Percentiles rank a stretch among this genome's conserved stretches.
These are phyloP conservation scores for Penaeus japonicus DNA, from an alignment of 1,140 invertebrate species.

Conservation along the genomic window DNA sequence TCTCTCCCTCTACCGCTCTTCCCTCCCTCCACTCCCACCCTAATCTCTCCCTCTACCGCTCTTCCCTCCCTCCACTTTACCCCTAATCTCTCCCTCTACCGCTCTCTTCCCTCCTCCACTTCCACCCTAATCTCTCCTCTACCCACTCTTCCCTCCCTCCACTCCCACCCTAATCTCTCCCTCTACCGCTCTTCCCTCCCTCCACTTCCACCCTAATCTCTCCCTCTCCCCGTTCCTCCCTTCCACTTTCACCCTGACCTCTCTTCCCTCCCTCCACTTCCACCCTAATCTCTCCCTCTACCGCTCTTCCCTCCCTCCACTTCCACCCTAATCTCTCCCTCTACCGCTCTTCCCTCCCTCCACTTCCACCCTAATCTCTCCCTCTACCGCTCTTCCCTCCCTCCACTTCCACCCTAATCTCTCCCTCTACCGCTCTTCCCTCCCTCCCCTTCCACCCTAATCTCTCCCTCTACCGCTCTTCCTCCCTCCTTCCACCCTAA, in stretches of 20 bases:
- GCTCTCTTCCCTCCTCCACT: background rate
- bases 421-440: background rate
- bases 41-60: background rate
- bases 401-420: background rate
- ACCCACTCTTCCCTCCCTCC: background rate
- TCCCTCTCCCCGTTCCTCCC: background rate
- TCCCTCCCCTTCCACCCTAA: background rate
- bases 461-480: background rate
- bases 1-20: background rate
- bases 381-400: background rate
- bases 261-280: background rate
- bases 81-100: background rate
- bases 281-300: background rate
- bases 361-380: background rate
- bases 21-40: background rate
- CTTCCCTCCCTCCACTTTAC: background rate
- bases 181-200: constrained; percentile 40
- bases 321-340: too few species aligned
- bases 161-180: background rate
- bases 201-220: background rate
- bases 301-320: too few species aligned
- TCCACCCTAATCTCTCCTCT: too few species aligned
- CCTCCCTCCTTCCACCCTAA: background rate
- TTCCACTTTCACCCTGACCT: background rate
- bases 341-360: background rate